phyloP scores from a whole-genome alignment of 2,888 invertebrate genomes.

The Troglohyphantes excavatus region DNA sequence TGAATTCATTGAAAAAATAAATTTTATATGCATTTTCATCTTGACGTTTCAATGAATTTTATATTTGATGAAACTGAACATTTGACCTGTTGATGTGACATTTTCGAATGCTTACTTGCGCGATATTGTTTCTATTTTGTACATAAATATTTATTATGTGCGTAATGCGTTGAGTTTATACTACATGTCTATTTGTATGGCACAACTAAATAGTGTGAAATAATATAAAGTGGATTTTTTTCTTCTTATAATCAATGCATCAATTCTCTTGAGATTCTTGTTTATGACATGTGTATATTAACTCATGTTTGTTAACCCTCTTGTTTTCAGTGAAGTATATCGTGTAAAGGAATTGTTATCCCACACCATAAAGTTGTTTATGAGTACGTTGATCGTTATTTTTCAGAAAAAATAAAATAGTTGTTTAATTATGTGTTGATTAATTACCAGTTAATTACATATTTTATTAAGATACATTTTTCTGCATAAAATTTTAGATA shows the following conservation, averaged over 20 bases:
- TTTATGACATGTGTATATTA: constrained; percentile 20
- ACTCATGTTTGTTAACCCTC: constrained; percentile 13
- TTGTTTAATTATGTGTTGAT: constrained; percentile 3
- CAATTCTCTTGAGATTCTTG: constrained; percentile 15
- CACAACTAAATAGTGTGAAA: constrained; percentile 54
- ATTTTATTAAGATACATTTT: no score
- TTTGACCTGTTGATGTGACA: constrained; percentile 14
- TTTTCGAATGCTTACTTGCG: constrained; percentile 26
- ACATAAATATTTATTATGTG: constrained; percentile 27
- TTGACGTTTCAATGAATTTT: constrained; percentile 35
- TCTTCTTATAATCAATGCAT: constrained; percentile 8
- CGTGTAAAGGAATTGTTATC: constrained; percentile 26
- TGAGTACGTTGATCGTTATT: constrained; percentile 53
- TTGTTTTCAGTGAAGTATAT: constrained; percentile 4
- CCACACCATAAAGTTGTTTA: constrained; percentile 44
- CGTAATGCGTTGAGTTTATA: constrained; percentile 26
- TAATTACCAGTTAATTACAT: no score
- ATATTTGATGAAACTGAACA: constrained; percentile 14
- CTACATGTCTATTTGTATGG: constrained; percentile 69
- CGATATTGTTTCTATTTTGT: constrained; percentile 58
- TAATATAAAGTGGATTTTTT: constrained; percentile 55
- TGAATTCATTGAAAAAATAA: background rate
- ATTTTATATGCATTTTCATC: constrained; percentile 14
- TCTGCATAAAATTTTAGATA: no score
- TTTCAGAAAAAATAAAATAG: constrained; percentile 53